Conservation (phyloP, 2,888 invertebrate species). For the Cosmia trapezina region DNA sequence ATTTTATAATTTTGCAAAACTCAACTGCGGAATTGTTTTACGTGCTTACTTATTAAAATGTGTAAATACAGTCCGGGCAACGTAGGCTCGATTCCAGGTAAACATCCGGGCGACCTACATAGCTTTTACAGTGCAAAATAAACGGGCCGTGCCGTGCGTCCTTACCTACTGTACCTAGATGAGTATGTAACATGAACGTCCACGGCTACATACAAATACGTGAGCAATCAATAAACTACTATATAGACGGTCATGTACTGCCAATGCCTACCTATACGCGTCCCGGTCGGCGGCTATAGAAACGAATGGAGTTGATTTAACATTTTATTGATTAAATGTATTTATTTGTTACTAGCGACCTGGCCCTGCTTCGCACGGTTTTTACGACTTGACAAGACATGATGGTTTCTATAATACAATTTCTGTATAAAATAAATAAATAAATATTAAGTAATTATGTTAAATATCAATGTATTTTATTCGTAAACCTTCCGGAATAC, state of each 20-base stretch:
- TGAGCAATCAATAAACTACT: constrained; percentile 72
- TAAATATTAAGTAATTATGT: too few species aligned
- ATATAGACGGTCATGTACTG: constrained; percentile 65
- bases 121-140: constrained; percentile 70
- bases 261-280: constrained; percentile 56
- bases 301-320: constrained; percentile 67
- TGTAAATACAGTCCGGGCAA: constrained; percentile 5
- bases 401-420: too few species aligned
- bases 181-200: constrained; percentile 74
- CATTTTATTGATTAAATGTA: constrained; percentile 3
- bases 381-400: too few species aligned
- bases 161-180: constrained; percentile 64
- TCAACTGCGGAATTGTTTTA: neutral
- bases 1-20: neutral
- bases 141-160: constrained; percentile 66
- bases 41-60: constrained; percentile 1
- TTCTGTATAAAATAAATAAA: too few species aligned
- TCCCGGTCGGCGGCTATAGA: constrained; percentile 60
- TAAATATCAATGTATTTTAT: too few species aligned
- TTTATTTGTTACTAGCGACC: neutral
- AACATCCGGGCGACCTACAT: constrained; percentile 71
- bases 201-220: constrained; percentile 69
- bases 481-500: too few species aligned
- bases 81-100: constrained; percentile 46
- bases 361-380: too few species aligned